phyloP scores from a whole-genome alignment of 2,888 invertebrate species.

The Opisthograptis luteolata region DNA sequence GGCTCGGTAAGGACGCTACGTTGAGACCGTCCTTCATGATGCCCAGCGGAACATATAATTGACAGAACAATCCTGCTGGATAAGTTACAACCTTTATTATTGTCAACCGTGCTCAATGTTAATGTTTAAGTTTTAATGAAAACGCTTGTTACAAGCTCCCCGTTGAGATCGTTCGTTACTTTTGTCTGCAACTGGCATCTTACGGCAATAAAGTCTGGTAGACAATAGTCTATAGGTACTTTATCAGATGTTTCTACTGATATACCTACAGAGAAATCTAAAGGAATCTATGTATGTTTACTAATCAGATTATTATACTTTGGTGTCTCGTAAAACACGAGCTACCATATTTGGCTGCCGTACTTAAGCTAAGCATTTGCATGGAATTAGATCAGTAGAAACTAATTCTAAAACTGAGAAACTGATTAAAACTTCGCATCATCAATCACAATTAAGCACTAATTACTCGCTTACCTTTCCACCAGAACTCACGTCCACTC shows the following conservation, averaged over 20 bases:
- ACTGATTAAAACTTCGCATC: background rate
- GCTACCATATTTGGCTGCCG: no score
- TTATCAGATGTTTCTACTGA: slow-evolving; percentile 7
- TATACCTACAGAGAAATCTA: no score
- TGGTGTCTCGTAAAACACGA: no score
- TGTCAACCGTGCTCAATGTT: slow-evolving; percentile 42
- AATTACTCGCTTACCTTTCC: slow-evolving; percentile 36
- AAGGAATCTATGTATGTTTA: no score
- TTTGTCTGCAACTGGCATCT: slow-evolving; percentile 23
- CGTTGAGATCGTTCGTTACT: slow-evolving; percentile 36
- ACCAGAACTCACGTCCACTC: slow-evolving; percentile 43
- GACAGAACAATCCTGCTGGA: slow-evolving; percentile 43
- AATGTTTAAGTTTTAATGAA: slow-evolving; percentile 42
- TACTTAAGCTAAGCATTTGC: background rate
- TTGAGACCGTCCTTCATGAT: slow-evolving; percentile 80
- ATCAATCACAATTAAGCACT: background rate
- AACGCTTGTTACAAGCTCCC: slow-evolving; percentile 38
- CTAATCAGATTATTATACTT: no score
- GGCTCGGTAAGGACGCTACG: slow-evolving; percentile 89
- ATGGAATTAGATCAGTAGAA: background rate
- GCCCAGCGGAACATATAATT: slow-evolving; percentile 43
- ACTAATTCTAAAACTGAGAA: no score
- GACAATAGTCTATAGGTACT: slow-evolving; percentile 18
- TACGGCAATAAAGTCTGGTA: slow-evolving; percentile 19
- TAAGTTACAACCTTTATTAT: slow-evolving; percentile 40